Percentiles rank a stretch among this genome's conserved stretches.
phyloP scores from a whole-genome alignment of 2,888 invertebrate genomes.

The Charanyca ferruginea region DNA sequence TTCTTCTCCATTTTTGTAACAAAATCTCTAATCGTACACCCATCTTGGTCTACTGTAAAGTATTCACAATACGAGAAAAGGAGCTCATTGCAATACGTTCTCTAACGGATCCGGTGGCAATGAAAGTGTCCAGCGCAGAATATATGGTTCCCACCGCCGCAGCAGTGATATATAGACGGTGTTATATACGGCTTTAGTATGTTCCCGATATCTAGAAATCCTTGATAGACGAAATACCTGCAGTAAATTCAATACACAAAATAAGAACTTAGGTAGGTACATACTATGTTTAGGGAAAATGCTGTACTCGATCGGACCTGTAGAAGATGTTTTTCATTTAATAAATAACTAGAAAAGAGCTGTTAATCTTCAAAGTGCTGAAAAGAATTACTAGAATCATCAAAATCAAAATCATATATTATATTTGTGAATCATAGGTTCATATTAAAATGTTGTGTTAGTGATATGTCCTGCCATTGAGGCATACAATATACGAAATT shows the following conservation, averaged over 20 bases:
- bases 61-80: constrained; percentile 44
- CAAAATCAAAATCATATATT: too few relatives aligned
- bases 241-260: background rate
- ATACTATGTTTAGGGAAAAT: background rate
- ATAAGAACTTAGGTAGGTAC: too few relatives aligned
- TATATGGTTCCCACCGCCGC: constrained; percentile 40
- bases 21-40: background rate
- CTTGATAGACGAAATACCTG: constrained; percentile 16
- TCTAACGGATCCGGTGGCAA: constrained; percentile 42
- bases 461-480: too few relatives aligned
- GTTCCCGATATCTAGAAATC: constrained; percentile 12
- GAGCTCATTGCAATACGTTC: constrained; percentile 57
- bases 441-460: too few relatives aligned
- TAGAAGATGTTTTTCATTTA: too few relatives aligned
- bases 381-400: too few relatives aligned
- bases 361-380: too few relatives aligned
- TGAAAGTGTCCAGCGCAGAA: constrained; percentile 56
- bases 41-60: constrained; percentile 15
- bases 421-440: too few relatives aligned
- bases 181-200: constrained; percentile 30
- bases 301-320: too few relatives aligned
- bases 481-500: too few relatives aligned
- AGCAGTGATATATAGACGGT: constrained; percentile 31
- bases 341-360: too few relatives aligned
- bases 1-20: background rate